Evolutionary conservation across 1,140 invertebrate species (phyloP).

Genomic region (Periplaneta americana): DNA sequence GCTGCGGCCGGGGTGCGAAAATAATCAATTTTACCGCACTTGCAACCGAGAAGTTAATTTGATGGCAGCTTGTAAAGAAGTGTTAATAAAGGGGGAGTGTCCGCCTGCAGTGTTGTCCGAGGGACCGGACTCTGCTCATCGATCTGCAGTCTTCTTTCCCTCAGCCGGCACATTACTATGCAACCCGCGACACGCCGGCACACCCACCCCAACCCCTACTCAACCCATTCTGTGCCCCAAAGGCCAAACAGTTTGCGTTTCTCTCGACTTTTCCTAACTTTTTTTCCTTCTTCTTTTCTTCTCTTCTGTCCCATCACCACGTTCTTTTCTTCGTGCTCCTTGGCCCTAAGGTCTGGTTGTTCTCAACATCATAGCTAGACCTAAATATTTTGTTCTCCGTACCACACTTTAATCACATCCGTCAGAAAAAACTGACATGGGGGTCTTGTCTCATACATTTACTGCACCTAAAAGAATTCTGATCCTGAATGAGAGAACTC

Average conservation of each 20-base stretch:
- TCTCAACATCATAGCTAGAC: too few species aligned
- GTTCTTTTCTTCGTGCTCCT: not conserved
- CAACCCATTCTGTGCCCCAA: not conserved
- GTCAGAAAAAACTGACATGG: too few species aligned
- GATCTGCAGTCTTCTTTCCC: not conserved
- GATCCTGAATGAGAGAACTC: too few species aligned
- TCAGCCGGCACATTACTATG: not conserved
- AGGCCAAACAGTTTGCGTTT: not conserved
- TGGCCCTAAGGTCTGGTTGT: not conserved
- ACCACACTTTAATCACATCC: too few species aligned
- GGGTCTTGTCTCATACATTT: too few species aligned
- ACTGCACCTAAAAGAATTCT: too few species aligned
- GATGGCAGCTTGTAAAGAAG: too few species aligned
- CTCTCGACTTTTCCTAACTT: not conserved
- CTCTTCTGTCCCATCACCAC: not conserved
- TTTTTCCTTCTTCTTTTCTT: not conserved
- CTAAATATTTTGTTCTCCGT: too few species aligned
- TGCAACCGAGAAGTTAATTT: too few species aligned
- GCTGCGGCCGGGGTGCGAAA: too few species aligned
- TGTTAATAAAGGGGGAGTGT: too few species aligned
- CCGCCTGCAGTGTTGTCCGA: not conserved
- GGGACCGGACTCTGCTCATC: not conserved
- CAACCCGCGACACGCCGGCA: not conserved
- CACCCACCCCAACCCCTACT: not conserved
- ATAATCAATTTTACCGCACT: too few species aligned